Conservation (phyloP, 2,888 invertebrate genomes). For the Urechis unicinctus region DNA sequence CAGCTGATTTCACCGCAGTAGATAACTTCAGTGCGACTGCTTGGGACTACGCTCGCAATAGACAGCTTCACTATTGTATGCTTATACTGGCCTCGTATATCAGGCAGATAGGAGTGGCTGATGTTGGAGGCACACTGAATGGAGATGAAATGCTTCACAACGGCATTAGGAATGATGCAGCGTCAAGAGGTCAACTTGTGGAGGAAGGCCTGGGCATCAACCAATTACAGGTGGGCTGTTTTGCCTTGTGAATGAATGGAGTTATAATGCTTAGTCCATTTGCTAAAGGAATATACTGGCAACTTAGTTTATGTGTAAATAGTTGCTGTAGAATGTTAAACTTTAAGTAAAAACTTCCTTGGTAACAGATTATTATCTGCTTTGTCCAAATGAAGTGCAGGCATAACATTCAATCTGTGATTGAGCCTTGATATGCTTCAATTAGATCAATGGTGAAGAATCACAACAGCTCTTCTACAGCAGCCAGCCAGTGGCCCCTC, state of each 20-base stretch:
- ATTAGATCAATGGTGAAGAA: background rate
- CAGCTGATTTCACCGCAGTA: slow-evolving; percentile 38
- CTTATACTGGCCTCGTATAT: slow-evolving; percentile 48
- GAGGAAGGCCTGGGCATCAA: background rate
- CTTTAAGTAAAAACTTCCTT: too few relatives aligned
- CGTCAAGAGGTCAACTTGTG: background rate
- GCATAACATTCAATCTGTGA: too few relatives aligned
- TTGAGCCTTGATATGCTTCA: too few relatives aligned
- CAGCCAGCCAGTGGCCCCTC: slow-evolving; percentile 19
- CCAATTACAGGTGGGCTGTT: background rate
- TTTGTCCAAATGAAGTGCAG: too few relatives aligned
- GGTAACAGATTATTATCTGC: too few relatives aligned
- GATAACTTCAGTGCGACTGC: slow-evolving; percentile 43
- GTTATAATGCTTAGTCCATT: too few relatives aligned
- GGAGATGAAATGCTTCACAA: background rate
- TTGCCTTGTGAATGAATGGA: too few relatives aligned
- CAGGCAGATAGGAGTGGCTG: slow-evolving; percentile 28
- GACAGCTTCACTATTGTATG: slow-evolving; percentile 48
- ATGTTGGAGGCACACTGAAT: background rate
- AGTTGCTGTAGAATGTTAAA: too few relatives aligned
- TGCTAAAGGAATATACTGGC: too few relatives aligned
- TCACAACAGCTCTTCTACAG: background rate
- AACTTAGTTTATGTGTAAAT: too few relatives aligned
- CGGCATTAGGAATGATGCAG: background rate
- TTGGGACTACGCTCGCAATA: slow-evolving; percentile 46